Conservation (phyloP, 1,140 invertebrate genomes). For the Lordiphosa stackelbergi region DNA sequence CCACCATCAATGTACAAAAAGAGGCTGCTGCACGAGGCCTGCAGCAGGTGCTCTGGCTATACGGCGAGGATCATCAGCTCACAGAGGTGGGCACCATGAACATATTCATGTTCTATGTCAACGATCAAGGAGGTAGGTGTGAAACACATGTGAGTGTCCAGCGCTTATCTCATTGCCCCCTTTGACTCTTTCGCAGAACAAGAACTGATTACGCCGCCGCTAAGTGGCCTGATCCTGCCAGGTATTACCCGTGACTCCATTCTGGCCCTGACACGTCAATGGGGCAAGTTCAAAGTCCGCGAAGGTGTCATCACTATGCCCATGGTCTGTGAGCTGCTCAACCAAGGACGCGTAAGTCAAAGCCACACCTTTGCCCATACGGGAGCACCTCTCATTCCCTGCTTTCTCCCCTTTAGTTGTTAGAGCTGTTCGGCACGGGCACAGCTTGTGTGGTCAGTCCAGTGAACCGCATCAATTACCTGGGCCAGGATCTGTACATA, state of each 20-base stretch:
- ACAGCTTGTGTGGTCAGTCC: conserved; percentile 96
- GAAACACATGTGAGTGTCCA: conserved; percentile 10
- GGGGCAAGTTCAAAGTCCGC: conserved; percentile 91
- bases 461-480: conserved; percentile 87
- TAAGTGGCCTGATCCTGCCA: conserved; percentile 94
- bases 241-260: conserved; percentile 95
- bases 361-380: conserved; percentile 68
- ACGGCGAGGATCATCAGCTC: conserved; percentile 93
- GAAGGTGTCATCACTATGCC: conserved; percentile 93
- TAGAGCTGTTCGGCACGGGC: conserved; percentile 96
- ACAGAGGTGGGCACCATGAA: conserved; percentile 99
- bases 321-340: conserved; percentile 85
- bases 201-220: conserved; percentile 94
- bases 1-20: conserved; percentile 89
- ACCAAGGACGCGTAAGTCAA: conserved; percentile 89
- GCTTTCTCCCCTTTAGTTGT: conserved; percentile 80
- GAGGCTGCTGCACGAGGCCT: conserved; percentile 88
- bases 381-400: fast-evolving
- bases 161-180: too few species aligned
- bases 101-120: conserved; percentile 92
- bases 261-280: conserved; percentile 87
- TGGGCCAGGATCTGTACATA: conserved; percentile 82
- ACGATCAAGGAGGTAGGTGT: conserved; percentile 91
- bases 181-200: conserved; percentile 82
- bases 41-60: conserved; percentile 98